Evolutionary conservation across 53 echinoderm and acorn worm genomes (phyloP), one percentile per base, ranked within the genome.

Genomic region (Paracentrotus lividus): DNA sequence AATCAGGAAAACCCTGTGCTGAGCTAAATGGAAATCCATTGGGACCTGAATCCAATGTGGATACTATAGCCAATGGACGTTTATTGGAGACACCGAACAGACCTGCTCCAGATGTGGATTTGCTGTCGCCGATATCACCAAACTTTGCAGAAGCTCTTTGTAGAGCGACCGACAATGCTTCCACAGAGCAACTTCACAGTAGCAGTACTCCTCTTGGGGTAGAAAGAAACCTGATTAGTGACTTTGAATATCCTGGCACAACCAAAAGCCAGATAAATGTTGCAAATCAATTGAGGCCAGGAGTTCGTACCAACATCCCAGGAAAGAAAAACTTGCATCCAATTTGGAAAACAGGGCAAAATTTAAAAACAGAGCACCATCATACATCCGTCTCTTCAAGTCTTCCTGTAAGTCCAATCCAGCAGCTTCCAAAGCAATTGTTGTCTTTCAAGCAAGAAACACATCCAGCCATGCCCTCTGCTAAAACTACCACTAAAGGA

Each of bases 91-190:
- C 92, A 40, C 78, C 92, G 5, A 77, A 81, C 15, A 77, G 81
- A 92, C 92, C 92, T 24, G 26, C 53, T 16, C 78, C 78, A 40
- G 92, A 92, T 55, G 92, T 89, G 16, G 97, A 97, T 75, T 43
- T 94, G 42, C 95, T 97, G 81, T 97, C 97, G 0, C 97, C 96
- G 53, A 96, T 97, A 40, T 96, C 96, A n/a, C 97, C 97, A 93
- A 92, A 94, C 59, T 97, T 72, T 84, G 95, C 88, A 24, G 94
- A 97, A 38, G 96, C 96, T 54, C 93, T 97, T 40, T 94, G 96
- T 60, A 88, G 59, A 31, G 92, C 93, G 47, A 94, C 96, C 10
- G 97, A 97, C 85, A 93, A 49, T 54, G 97, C 93, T 12, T 97
- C 96, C 5, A 75, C 8, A 18, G 81, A 20, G 15, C 56, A 78